A percentile compares a stretch with the other conserved stretches of the same genome.
Evolutionary conservation across 2,797 vertebrate species (phyloP).

Genomic region (Ispidina picta): DNA sequence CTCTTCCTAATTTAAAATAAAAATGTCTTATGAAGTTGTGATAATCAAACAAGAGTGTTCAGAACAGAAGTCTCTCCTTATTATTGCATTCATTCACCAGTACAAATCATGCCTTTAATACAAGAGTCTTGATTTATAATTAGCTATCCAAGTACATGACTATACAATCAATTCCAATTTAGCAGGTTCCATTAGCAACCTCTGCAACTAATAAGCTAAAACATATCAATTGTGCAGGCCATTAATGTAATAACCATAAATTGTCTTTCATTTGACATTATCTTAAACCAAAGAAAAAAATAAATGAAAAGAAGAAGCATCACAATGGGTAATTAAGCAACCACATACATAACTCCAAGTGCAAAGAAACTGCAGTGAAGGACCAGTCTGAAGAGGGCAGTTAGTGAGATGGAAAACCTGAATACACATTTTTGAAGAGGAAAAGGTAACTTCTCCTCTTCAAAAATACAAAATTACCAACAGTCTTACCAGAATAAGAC

Average conservation of each 20-base stretch:
- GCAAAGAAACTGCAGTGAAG: background rate
- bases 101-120: background rate
- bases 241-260: background rate
- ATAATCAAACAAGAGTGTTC: background rate
- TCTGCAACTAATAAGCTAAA: background rate
- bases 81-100: background rate
- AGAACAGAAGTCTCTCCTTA: background rate
- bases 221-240: background rate
- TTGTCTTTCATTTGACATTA: background rate
- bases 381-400: background rate
- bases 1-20: background rate
- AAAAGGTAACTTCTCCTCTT: background rate
- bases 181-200: slow-evolving; percentile 13
- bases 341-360: background rate
- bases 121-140: background rate
- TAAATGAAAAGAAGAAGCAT: background rate
- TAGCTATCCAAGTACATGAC: background rate
- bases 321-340: slow-evolving; percentile 31
- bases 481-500: background rate
- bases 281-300: background rate
- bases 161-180: background rate
- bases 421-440: background rate
- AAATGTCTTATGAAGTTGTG: background rate
- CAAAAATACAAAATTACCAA: background rate
- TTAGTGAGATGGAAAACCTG: background rate